phyloP scores from a whole-genome alignment of 2,888 invertebrate species.

The Trypoxylon attenuatum region DNA sequence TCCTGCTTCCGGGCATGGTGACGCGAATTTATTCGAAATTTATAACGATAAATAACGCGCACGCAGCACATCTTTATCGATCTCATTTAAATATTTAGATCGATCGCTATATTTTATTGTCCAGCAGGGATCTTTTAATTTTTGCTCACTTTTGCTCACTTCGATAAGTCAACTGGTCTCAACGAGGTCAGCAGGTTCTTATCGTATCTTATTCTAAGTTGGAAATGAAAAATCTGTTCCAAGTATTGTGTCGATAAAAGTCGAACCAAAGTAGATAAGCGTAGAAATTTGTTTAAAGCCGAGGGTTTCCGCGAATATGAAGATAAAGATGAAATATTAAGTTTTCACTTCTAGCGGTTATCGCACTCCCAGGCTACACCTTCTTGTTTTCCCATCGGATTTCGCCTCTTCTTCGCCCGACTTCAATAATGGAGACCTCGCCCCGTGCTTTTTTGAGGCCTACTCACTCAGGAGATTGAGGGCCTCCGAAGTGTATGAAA shows the following conservation, averaged over 20 bases:
- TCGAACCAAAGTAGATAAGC: conserved; percentile 1
- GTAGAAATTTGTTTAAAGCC: conserved; percentile 2
- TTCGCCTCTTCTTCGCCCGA: conserved; percentile 19
- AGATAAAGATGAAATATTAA: conserved; percentile 28
- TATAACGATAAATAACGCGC: not conserved
- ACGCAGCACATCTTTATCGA: not conserved
- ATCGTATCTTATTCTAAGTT: no score
- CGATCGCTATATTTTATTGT: no score
- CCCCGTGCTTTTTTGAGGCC: conserved; percentile 27
- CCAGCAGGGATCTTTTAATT: not conserved
- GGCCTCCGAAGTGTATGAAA: conserved; percentile 19
- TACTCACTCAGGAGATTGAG: conserved; percentile 39
- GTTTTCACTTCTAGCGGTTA: conserved; percentile 36
- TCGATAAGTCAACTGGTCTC: no score
- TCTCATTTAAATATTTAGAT: not conserved
- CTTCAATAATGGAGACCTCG: conserved; percentile 30
- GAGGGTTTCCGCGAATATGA: not conserved
- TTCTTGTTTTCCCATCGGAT: conserved; percentile 39
- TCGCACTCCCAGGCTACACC: conserved; percentile 16
- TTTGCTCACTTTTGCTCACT: not conserved
- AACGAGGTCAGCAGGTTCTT: no score
- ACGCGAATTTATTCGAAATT: not conserved
- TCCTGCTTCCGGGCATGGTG: not conserved
- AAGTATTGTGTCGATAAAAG: not conserved
- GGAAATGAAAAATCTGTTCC: not conserved